Percentiles rank a stretch among this genome's conserved stretches.
Conservation (phyloP, 2,113 vertebrate species). For the Irena cyanogastra region DNA sequence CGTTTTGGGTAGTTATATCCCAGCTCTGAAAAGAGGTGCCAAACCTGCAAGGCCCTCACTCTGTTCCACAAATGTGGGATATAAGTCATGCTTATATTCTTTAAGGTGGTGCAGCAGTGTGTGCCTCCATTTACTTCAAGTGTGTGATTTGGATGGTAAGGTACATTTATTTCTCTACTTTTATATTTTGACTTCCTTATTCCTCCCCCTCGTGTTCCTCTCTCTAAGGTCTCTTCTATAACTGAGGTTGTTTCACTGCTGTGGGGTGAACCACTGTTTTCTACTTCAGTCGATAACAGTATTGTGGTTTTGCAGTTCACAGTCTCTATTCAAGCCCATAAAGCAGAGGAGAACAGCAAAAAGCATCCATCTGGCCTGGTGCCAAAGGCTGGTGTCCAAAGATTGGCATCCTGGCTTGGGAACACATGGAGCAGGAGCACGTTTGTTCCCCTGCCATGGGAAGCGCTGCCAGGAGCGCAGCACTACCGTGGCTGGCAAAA, state of each 20-base stretch:
- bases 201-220: fast-evolving
- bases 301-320: not conserved
- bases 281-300: not conserved
- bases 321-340: not conserved
- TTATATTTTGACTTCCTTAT: not conserved
- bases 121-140: not conserved
- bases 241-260: not conserved
- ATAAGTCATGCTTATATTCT: not conserved
- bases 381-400: slow-evolving; percentile 36
- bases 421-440: not conserved
- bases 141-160: not conserved
- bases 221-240: not conserved
- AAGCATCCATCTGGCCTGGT: not conserved
- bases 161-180: not conserved
- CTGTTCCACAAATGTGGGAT: not conserved
- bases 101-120: not conserved
- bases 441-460: not conserved
- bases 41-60: not conserved
- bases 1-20: not conserved
- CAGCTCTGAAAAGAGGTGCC: not conserved
- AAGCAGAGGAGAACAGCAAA: not conserved
- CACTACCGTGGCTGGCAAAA: not conserved
- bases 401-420: not conserved
- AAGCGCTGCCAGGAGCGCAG: not conserved
- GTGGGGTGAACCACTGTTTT: not conserved